Base-by-base conservation (phyloP, 2,888 invertebrate species). In the Melanostoma scalare region DNA sequence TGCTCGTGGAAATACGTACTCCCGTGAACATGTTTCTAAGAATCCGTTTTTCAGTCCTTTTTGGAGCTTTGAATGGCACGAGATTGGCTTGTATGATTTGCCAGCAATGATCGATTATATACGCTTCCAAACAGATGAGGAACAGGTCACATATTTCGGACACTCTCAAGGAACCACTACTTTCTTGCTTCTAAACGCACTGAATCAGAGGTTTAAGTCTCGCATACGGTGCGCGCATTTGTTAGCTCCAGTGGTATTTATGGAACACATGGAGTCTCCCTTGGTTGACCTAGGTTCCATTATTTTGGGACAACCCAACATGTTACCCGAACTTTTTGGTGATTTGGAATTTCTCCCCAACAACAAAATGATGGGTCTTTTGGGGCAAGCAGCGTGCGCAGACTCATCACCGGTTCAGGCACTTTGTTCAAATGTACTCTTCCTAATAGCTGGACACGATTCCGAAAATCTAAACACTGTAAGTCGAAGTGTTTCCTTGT, bases 1-100 rank as follows among this genome's bases (percentile, higher is more conserved):
- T 88, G 93, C 93, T 3, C 93, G 97, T n/a, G 97, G 97, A 9
- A 96, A 94, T 87, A 92, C 92, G 1, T 94, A 94, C 87, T 92
- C 92, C 6, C 50, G 63, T 0, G 38, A 63, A 3, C 63, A 63
- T 8, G 50, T 63, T 31, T 6, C 38, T 3, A 36, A 30, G 6
- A 63, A 50, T 50, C 50, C 63, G 0, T 63, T 63, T 4, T 63
- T 63, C 3, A 6, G 50, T 6, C 38, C 1, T 1, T 90, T 90
- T 72, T 90, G 90, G 90, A 88, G 89, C 75, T 90, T 90, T 4
- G 89, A 90, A 46, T 90, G 90, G 90, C 90, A 90, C 58, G 90
- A 90, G 86, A 90, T 90, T 88, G 89, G 89, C 60, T 75, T 90
- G 10, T 90, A 88, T 44, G 90, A 90, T 52, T 86, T 90, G 87